Evolutionary conservation across 2,797 vertebrate genomes (phyloP), one percentile per base, ranked within the genome.

Genomic region (Acrossocheilus fasciatus): DNA sequence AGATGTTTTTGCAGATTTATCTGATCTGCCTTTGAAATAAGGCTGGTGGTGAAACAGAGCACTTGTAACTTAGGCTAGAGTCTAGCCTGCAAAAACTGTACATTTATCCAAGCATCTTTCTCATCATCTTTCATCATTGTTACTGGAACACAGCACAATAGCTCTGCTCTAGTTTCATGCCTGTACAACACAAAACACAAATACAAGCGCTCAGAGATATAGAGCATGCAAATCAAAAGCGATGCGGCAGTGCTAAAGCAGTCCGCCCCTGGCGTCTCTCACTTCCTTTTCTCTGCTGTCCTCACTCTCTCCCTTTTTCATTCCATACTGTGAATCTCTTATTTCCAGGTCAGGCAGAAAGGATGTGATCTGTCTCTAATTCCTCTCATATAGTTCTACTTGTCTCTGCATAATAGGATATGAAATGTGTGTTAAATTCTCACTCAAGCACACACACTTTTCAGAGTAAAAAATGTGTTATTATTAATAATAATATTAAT

Each of bases 291-390:
- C 87, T 66, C 50, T 18, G 9, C 79, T 64, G 81, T 23, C 82
- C 64, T 47, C 30, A 12, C 47, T 18, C 66, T 86, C 2, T 75
- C 41, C 34, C 62, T 76, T 52, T 50, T 30, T 47, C 41, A 76
- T 75, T 66, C 50, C 50, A 45, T 85, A 86, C 86, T 92, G 85
- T 54, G 89, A 91, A 92, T 91, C 59, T 83, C 76, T 77, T 86
- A 85, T 93, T 94, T 93, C 90, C 92, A 93, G 93, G 93, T 94
- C 93, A 94, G 90, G 81, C 89, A 69, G 90, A 70, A 90, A 85
- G 84, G 92, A 93, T 91, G 91, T 87, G 93, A 93, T 91, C 84
- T 88, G 92, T 92, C 77, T 89, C 47, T 26, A 83, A 90, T 87
- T 89, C 82, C 89, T 86, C 81, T 89, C 85, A 26, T 72, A 87